Evolutionary conservation across 2,797 vertebrate genomes (phyloP), one percentile per base, ranked within the genome.

Genomic region (Pampus argenteus): DNA sequence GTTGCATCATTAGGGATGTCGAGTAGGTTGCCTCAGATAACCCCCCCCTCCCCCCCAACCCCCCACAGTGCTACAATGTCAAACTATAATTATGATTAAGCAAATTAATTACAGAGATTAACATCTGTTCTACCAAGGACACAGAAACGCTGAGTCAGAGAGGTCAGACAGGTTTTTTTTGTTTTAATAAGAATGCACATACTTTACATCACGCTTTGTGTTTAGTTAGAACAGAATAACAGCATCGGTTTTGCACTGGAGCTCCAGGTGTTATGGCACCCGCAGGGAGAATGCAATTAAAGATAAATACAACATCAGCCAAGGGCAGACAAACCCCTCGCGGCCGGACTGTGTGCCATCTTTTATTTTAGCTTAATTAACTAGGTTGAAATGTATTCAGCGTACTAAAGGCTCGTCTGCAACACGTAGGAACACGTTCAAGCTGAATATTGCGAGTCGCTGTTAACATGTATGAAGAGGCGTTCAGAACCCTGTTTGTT

Each of bases 31-130:
- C 42, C 23, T 58, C 47, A 60, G 22, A 74, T 52, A 52, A 45
- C 54, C 34, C 47, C n/a, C 50, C 47, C 2, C 9, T 34, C n/a
- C n/a, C n/a, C n/a, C n/a, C n/a, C n/a, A n/a, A n/a, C n/a, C n/a
- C n/a, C n/a, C n/a, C n/a, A n/a, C n/a, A 44, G 22, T 59, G 36
- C 15, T 18, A 38, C 56, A 69, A 28, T 40, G 28, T 22, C 38
- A 64, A 70, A 10, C 11, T n/a, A 18, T 18, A 57, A 52, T 50
- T 66, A 49, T 22, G 18, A 67, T 79, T 68, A 62, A 62, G 26
- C 58, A n/a, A 75, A 69, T 74, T 81, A 70, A 66, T 75, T 69
- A 71, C 7, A 22, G 34, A 56, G 66, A 77, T 78, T 34, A 60
- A 59, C 52, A 71, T 76, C 36, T 14, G 2, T 44, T 50, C 38